Base-by-base conservation (phyloP, 2,797 vertebrate species). In the Coracias cyanogaster region DNA sequence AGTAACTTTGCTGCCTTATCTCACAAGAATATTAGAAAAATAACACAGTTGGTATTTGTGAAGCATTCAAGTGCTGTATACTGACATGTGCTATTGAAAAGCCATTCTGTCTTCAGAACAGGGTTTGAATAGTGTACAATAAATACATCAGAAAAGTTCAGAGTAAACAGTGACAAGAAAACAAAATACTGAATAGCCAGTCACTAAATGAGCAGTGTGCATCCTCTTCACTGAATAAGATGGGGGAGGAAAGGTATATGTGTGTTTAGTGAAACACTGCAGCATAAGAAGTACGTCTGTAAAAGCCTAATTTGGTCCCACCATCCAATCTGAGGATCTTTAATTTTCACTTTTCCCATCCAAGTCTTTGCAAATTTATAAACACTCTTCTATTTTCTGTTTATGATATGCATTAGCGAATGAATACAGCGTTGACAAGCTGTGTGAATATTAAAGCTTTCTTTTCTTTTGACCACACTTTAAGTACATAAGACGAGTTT, bases 111-210 rank as follows among this genome's bases (percentile, higher is more conserved):
- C 80, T 95, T 78, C 69, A 82, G 90, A 97, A 39, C 73, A 60
- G 55, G 82, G 62, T 62, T 93, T 94, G 80, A 89, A 82, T 82
- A 58, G 72, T 31, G 13, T 88, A 65, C 85, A 90, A 88, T 84
- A 95, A 94, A 95, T 88, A 61, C 8, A 1, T 91, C 93, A 94
- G 85, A 35, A 69, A 90, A 94, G 88, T 91, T 95, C 94, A 79
- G 77, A 78, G 90, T 57, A 95, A 95, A 93, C 69, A 88, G 51
- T 86, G 83, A 54, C 93, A 88, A 78, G 85, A 87, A 86, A 95
- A 84, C 84, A 88, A 86, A 95, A 82, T 66, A 58, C 26, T 82
- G 58, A 69, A 46, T 84, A 82, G 88, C 76, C 66, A 76, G 73
- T 45, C 82, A 25, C 80, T 67, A 90, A 93, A 61, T 82, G 65